Evolutionary conservation across 2,888 invertebrate species (phyloP).

Genomic region (Willowsia nigromaculata): DNA sequence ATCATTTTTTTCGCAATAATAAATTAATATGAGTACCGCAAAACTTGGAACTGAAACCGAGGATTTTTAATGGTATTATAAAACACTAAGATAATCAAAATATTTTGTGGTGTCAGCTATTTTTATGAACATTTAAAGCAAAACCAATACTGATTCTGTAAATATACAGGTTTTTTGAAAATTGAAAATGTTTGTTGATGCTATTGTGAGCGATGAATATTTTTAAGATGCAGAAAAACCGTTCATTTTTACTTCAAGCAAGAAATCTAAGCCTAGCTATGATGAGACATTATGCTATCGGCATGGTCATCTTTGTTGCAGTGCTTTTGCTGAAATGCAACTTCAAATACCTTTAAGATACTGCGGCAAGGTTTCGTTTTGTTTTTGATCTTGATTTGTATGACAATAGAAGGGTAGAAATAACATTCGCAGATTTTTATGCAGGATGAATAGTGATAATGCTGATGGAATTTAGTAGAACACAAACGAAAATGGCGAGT

Average conservation of each 20-base stretch:
- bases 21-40: neutral
- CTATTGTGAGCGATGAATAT: neutral
- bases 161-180: constrained; percentile 45
- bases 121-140: neutral
- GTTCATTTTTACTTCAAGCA: constrained; percentile 8
- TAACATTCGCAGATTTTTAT: neutral
- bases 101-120: neutral
- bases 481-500: neutral
- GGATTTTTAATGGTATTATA: neutral
- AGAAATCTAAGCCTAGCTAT: neutral
- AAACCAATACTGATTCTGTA: neutral
- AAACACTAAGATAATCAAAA: too few relatives aligned
- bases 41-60: neutral
- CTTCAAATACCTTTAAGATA: too few relatives aligned
- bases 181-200: constrained; percentile 37
- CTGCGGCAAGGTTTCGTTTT: neutral
- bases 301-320: neutral
- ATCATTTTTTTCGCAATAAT: constrained; percentile 17
- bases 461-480: neutral
- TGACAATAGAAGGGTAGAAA: neutral
- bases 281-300: neutral
- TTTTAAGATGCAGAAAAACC: constrained; percentile 5
- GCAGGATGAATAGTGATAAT: neutral
- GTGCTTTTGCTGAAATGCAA: too few relatives aligned
- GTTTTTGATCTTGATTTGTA: neutral